phyloP scores from a whole-genome alignment of 2,888 invertebrate genomes.

The Panorpa germanica region DNA sequence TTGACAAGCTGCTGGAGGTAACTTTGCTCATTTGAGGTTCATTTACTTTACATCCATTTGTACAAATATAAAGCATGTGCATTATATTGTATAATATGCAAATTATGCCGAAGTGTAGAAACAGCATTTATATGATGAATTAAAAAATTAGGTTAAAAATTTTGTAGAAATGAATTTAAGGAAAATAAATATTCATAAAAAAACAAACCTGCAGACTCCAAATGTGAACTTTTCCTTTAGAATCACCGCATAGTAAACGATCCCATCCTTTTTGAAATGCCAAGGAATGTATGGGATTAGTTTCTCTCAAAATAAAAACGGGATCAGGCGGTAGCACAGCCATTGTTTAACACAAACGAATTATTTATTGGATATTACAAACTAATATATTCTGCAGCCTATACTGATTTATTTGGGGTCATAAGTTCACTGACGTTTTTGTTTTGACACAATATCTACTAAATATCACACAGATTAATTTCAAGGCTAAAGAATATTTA shows the following conservation, averaged over 20 bases:
- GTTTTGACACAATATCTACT: too few relatives aligned
- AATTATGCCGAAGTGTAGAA: too few relatives aligned
- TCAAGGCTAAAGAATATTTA: too few relatives aligned
- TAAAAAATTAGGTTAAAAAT: constrained; percentile 1
- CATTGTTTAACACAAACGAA: too few relatives aligned
- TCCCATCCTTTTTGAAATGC: constrained; percentile 46
- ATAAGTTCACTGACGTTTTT: too few relatives aligned
- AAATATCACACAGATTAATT: too few relatives aligned
- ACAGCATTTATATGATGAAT: too few relatives aligned
- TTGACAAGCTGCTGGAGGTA: not conserved
- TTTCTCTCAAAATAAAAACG: constrained; percentile 51
- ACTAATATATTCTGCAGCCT: too few relatives aligned
- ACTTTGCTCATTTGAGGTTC: constrained; percentile 1
- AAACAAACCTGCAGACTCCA: constrained; percentile 56
- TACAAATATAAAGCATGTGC: constrained; percentile 1
- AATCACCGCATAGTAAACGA: constrained; percentile 51
- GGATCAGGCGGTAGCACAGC: constrained; percentile 63
- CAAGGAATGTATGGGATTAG: constrained; percentile 51
- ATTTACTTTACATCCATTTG: constrained; percentile 2
- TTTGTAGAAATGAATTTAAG: not conserved
- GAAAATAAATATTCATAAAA: not conserved
- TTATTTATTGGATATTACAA: too few relatives aligned
- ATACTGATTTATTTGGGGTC: too few relatives aligned
- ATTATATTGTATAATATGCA: constrained; percentile 6
- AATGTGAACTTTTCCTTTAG: constrained; percentile 53